phyloP scores from a whole-genome alignment of 2,113 vertebrate genomes.

The Callocephalon fimbriatum region DNA sequence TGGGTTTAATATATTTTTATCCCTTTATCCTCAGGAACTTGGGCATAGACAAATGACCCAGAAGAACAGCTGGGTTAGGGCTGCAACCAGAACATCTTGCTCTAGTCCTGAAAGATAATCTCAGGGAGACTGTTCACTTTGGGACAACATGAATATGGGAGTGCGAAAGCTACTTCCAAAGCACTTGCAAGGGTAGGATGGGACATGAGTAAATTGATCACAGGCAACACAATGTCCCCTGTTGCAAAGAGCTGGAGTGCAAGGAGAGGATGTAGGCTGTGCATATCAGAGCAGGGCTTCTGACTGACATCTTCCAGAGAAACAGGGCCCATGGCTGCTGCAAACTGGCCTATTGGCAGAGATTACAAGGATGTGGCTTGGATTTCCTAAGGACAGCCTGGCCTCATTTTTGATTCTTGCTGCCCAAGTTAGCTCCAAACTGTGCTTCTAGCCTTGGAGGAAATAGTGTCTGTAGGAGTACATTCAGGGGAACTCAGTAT shows the following conservation, averaged over 20 bases:
- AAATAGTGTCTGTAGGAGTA: neutral
- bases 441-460: neutral
- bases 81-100: neutral
- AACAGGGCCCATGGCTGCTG: neutral
- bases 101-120: neutral
- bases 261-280: neutral
- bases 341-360: neutral
- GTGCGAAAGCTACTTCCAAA: neutral
- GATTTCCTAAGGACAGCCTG: neutral
- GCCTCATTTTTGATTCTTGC: neutral
- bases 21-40: neutral
- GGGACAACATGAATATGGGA: neutral
- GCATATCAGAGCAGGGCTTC: too few relatives aligned
- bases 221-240: neutral
- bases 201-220: neutral
- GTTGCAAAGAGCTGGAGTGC: neutral
- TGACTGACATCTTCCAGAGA: neutral
- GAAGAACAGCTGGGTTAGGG: neutral
- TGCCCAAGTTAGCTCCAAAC: neutral
- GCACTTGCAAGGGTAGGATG: neutral
- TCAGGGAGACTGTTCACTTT: neutral
- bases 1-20: neutral
- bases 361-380: neutral
- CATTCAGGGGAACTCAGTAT: rapidly evolving
- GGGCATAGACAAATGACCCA: neutral